Evolutionary conservation across 2,113 vertebrate genomes (phyloP).

Genomic region (pig (Sus scrofa)): T2T-Sscrofa CM000820.6:79241501-79242000

Average conservation of each 20-base stretch:
- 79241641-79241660: background rate
- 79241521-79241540: background rate
- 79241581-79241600: background rate
- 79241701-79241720: background rate
- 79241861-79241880: no score
- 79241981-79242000: background rate
- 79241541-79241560: background rate
- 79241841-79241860: no score
- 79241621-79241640: background rate
- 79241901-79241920: background rate
- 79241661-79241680: background rate
- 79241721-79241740: background rate
- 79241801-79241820: no score
- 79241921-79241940: background rate
- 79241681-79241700: background rate
- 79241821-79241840: no score
- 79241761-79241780: no score
- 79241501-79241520: background rate
- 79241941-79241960: background rate
- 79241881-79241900: no score
- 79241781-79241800: no score
- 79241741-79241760: background rate
- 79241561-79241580: slow-evolving; percentile 8
- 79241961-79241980: background rate
- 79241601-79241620: slow-evolving; percentile 23